Conservation (phyloP, 2,113 vertebrate genomes). For the Equus przewalskii region DNA sequence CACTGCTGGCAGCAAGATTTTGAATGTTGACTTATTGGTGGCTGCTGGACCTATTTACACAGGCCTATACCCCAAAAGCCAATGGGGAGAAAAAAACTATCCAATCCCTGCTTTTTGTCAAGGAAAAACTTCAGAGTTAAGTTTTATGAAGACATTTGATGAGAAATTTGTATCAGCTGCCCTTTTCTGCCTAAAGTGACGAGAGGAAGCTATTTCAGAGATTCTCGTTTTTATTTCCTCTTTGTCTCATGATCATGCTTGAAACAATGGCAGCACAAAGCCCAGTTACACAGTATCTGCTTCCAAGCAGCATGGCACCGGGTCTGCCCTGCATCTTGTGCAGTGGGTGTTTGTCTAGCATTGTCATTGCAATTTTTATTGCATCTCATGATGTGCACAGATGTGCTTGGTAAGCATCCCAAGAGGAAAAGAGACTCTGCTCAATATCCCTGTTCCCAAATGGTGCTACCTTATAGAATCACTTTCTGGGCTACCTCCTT, state of each 20-base stretch:
- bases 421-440: conserved; percentile 85
- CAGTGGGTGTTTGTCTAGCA: conserved; percentile 84
- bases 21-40: neutral
- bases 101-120: neutral
- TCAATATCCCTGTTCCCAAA: conserved; percentile 87
- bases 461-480: conserved; percentile 88
- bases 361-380: conserved; percentile 88
- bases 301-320: conserved; percentile 66
- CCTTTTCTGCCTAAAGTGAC: neutral
- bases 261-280: conserved; percentile 61
- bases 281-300: conserved; percentile 67
- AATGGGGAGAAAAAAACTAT: neutral
- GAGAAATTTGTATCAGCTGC: neutral
- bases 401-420: conserved; percentile 89
- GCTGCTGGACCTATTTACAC: conserved; percentile 38
- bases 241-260: conserved; percentile 68
- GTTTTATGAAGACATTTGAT: conserved; percentile 28
- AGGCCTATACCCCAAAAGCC: neutral
- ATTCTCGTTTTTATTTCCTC: conserved; percentile 18
- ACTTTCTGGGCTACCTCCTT: conserved; percentile 93
- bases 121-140: conserved; percentile 53
- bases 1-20: conserved; percentile 12
- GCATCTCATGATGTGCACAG: conserved; percentile 87
- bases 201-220: neutral
- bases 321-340: conserved; percentile 74